Base-by-base conservation (phyloP, 2,888 invertebrate genomes). In the Diarsia dahlii region DNA sequence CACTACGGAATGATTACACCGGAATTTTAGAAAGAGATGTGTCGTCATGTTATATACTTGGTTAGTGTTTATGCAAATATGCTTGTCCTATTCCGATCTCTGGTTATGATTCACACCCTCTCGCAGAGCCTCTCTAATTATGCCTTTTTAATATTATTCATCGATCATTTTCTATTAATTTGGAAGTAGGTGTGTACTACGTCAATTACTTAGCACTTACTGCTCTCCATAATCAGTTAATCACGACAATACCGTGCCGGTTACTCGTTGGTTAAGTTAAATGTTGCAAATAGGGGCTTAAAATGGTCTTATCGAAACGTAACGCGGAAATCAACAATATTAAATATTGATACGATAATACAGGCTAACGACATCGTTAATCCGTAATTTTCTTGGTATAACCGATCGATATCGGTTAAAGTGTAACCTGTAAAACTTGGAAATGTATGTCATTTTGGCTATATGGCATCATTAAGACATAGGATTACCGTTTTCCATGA, bases 141-240 rank as follows among this genome's bases (percentile, higher is more conserved):
- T 58, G 56, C 6, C 13, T 23, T 23, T 9, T 58, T 28, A 28
- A 58, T 60, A 9, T 18, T 18, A 60, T 34, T 34, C 18, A 34
- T 34, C 28, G 28, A 28, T 18, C 9, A 39, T 56, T 56, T 73
- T 5, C 6, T 34, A 34, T 10, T 63, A 62, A 81, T 67, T 81
- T 67, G 20, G 28, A 81, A 66, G 62, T 62, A 48, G 20, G 56
- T 45, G 56, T 15, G 50, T 58, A 58, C 20, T 81, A 8, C 45
- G 62, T 81, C 54, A 77, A 23, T 50, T 45, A 6, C 45, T 75
- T n/a, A 75, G 39, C 39, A 73, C 28, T 13, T 23, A 48, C 15
- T 65, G 1, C 0, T 50, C 28, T 34, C 28, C 12, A 6, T 66
- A 56, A 78, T 80, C 34, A 34, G 52, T 34, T n/a, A n/a, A 66